Evolutionary conservation across 2,888 invertebrate species (phyloP).

Genomic region (Scaeva pyrastri): DNA sequence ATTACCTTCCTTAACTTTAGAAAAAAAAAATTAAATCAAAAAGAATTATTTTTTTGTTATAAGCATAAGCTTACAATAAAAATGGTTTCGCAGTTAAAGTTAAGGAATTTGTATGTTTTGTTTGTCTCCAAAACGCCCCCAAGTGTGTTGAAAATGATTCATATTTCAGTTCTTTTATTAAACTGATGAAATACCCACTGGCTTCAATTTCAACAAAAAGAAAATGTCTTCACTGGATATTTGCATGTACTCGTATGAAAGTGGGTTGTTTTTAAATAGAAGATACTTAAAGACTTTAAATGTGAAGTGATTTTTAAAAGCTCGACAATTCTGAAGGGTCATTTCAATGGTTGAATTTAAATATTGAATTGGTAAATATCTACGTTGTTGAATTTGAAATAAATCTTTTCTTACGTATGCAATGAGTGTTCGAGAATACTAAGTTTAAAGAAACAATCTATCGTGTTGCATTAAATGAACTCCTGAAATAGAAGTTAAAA

Average conservation of each 20-base stretch:
- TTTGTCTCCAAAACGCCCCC: constrained; percentile 13
- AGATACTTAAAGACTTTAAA: not conserved
- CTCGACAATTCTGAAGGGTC: not conserved
- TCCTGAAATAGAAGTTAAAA: too few species aligned
- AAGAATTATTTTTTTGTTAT: not conserved
- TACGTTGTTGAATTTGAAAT: too few species aligned
- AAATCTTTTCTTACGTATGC: too few species aligned
- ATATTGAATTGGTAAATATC: too few species aligned
- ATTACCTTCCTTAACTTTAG: not conserved
- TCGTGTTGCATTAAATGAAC: too few species aligned
- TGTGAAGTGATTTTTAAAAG: not conserved
- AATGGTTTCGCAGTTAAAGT: not conserved
- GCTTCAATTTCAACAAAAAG: constrained; percentile 5
- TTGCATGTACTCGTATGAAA: not conserved
- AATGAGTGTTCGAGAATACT: too few species aligned
- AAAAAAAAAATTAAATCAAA: not conserved
- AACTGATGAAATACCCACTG: not conserved
- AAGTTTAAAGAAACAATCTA: too few species aligned
- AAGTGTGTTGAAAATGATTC: not conserved
- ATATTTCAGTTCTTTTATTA: not conserved
- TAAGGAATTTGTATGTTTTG: not conserved
- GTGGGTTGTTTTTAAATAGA: not conserved
- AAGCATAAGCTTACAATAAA: not conserved
- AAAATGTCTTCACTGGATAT: not conserved
- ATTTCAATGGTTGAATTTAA: not conserved